Conservation (phyloP, 2,113 vertebrate species). For the Gasterosteus aculeatus region DNA sequence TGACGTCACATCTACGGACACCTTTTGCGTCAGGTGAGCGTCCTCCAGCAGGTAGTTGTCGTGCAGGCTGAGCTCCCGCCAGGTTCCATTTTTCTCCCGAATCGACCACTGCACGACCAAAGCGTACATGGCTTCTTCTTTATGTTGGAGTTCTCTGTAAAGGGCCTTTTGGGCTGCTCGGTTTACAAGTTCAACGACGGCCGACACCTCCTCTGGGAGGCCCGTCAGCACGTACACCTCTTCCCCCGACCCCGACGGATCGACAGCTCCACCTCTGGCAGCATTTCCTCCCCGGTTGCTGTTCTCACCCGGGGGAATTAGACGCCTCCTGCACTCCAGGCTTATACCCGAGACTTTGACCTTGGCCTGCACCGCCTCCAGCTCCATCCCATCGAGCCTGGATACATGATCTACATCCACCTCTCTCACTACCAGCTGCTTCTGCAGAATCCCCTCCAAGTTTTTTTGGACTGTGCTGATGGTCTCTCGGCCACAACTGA, state of each 20-base stretch:
- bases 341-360: constrained; percentile 44
- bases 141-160: background rate
- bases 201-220: constrained; percentile 66
- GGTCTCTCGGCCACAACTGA: constrained; percentile 18
- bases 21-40: background rate
- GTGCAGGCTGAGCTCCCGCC: constrained; percentile 47
- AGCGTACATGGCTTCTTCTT: constrained; percentile 46
- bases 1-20: background rate
- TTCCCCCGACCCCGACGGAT: background rate
- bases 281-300: background rate
- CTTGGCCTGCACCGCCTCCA: constrained; percentile 55
- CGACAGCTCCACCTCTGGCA: background rate
- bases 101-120: constrained; percentile 61
- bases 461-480: constrained; percentile 21
- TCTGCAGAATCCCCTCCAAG: constrained; percentile 49
- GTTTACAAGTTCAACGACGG: constrained; percentile 36
- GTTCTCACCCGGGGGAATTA: background rate
- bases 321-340: constrained; percentile 31
- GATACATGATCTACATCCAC: constrained; percentile 29
- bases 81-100: background rate
- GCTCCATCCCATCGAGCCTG: constrained; percentile 46
- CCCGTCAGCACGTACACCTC: constrained; percentile 50
- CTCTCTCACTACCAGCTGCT: constrained; percentile 47
- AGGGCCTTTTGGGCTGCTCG: constrained; percentile 36
- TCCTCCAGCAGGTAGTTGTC: constrained; percentile 63